Evolutionary conservation across 2,888 invertebrate species (phyloP).

Genomic region (Brachyptera risi): DNA sequence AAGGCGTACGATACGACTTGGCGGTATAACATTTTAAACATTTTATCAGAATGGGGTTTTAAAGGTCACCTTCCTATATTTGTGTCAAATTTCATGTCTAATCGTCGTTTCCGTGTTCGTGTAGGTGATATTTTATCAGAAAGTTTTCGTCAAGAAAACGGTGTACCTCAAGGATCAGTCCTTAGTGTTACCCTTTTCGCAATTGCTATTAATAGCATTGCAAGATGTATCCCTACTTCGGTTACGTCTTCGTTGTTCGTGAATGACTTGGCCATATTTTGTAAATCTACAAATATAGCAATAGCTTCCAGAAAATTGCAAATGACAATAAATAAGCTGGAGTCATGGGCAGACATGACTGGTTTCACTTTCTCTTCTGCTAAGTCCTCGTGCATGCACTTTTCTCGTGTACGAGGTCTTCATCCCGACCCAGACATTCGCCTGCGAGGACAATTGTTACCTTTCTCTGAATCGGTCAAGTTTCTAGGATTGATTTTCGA

Average conservation of each 20-base stretch:
- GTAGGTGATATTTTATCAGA: conserved; percentile 14
- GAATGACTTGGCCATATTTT: conserved; percentile 20
- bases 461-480: neutral
- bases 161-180: conserved; percentile 27
- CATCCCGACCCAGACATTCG: conserved; percentile 5
- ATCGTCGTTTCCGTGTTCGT: conserved; percentile 15
- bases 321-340: conserved; percentile 10
- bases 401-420: conserved; percentile 3
- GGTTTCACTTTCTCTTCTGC: conserved; percentile 16
- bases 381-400: conserved; percentile 20
- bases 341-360: neutral
- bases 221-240: neutral
- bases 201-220: conserved; percentile 23
- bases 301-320: neutral
- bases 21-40: conserved; percentile 28
- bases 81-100: conserved; percentile 22
- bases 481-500: conserved; percentile 17
- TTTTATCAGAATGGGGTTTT: conserved; percentile 28
- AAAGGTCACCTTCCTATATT: conserved; percentile 30
- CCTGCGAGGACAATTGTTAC: conserved; percentile 4
- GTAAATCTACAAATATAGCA: neutral
- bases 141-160: conserved; percentile 5
- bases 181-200: conserved; percentile 21
- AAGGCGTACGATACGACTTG: conserved; percentile 33
- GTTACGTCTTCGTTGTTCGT: conserved; percentile 16